Percentiles rank a stretch among this genome's conserved stretches.
phyloP scores from a whole-genome alignment of 30 jellyfish, hydroid and myxozoan genomes.

The Cassiopea andromeda region DNA sequence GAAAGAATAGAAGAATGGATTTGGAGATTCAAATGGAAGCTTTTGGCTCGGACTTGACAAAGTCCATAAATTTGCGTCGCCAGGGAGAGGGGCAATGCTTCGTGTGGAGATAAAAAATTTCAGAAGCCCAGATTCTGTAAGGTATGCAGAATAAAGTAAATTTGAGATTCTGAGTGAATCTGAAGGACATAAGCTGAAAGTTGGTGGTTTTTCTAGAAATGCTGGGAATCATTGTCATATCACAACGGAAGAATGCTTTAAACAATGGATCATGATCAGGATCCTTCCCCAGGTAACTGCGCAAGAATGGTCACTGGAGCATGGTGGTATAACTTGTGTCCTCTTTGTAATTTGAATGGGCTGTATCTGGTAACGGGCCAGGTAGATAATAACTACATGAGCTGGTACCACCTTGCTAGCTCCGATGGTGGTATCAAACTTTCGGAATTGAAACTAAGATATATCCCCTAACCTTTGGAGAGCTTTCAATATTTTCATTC shows the following conservation, averaged over 20 bases:
- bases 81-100: constrained; percentile 28
- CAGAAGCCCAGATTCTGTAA: not conserved
- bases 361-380: not conserved
- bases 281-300: constrained; percentile 28
- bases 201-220: constrained; percentile 29
- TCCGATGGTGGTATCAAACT: too few relatives aligned
- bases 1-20: constrained; percentile 46
- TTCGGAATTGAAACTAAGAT: too few relatives aligned
- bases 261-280: constrained; percentile 48
- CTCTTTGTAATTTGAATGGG: not conserved
- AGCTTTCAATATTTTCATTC: too few relatives aligned
- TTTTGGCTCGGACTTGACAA: constrained; percentile 56
- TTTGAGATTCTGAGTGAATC: constrained; percentile 37
- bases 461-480: too few relatives aligned
- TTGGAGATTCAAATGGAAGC: constrained; percentile 51
- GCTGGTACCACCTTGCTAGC: too few relatives aligned
- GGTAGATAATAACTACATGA: too few relatives aligned
- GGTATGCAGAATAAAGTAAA: constrained; percentile 11
- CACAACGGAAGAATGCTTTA: constrained; percentile 20
- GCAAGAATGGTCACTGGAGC: constrained; percentile 11
- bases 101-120: not conserved
- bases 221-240: constrained; percentile 1
- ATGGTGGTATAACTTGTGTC: not conserved
- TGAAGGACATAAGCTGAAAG: constrained; percentile 4
- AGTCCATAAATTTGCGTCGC: constrained; percentile 27